phyloP scores from a whole-genome alignment of 2,888 invertebrate genomes.

The Nephrotoma flavescens region DNA sequence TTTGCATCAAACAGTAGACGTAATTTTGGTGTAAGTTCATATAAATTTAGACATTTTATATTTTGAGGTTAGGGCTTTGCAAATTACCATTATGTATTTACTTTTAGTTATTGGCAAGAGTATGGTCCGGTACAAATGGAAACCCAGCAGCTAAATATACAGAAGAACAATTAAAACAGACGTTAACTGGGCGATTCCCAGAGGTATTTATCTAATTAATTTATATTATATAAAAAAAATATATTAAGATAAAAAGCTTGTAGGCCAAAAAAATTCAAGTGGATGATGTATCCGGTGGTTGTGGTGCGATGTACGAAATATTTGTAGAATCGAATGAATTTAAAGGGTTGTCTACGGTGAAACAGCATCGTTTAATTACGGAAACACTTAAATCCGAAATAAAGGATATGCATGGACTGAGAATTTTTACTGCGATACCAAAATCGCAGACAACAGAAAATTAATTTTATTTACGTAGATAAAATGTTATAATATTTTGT shows the following conservation, averaged over 20 bases:
- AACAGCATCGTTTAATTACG: conserved; percentile 60
- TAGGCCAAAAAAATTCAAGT: conserved; percentile 36
- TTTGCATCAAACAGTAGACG: background rate
- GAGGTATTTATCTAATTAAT: conserved; percentile 8
- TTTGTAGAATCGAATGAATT: conserved; percentile 54
- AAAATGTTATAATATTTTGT: background rate
- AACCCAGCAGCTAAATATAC: conserved; percentile 8
- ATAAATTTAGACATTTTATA: background rate
- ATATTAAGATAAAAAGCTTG: background rate
- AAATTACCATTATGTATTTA: background rate
- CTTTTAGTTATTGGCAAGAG: conserved; percentile 11
- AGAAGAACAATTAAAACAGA: conserved; percentile 10
- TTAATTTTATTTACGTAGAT: conserved; percentile 8
- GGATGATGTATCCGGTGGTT: conserved; percentile 61
- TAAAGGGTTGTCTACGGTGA: conserved; percentile 49
- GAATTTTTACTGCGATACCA: conserved; percentile 53
- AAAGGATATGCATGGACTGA: conserved; percentile 68
- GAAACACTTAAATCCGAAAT: conserved; percentile 61
- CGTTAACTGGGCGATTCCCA: conserved; percentile 11
- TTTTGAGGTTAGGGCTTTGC: background rate
- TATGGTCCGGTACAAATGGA: conserved; percentile 13
- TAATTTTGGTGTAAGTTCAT: background rate
- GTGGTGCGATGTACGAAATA: conserved; percentile 69
- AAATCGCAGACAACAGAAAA: background rate
- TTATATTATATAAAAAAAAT: background rate